Evolutionary conservation across 1,140 invertebrate species (phyloP).

Genomic region (Cotesia glomerata): DNA sequence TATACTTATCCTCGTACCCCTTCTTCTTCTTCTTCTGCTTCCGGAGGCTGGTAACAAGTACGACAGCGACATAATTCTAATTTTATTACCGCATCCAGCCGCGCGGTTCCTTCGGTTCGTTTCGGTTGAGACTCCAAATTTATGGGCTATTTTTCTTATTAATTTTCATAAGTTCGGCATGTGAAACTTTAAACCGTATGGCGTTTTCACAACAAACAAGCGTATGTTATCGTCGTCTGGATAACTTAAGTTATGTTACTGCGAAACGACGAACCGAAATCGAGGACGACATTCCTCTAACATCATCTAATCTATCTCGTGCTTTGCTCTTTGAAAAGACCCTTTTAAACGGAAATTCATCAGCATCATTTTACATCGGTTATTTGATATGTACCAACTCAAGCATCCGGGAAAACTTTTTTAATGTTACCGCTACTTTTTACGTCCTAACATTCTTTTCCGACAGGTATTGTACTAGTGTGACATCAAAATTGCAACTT

Average conservation of each 20-base stretch:
- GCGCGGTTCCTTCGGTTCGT: slow-evolving; percentile 30
- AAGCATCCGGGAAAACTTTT: too few relatives aligned
- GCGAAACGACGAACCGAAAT: not conserved
- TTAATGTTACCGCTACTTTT: too few relatives aligned
- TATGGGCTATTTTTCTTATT: slow-evolving; percentile 65
- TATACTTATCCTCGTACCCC: too few relatives aligned
- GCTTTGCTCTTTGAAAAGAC: slow-evolving; percentile 26
- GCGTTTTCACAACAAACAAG: not conserved
- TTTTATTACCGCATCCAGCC: slow-evolving; percentile 57
- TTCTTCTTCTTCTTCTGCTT: not conserved
- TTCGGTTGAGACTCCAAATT: slow-evolving; percentile 48
- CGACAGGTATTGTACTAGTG: too few relatives aligned
- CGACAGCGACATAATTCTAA: slow-evolving; percentile 58
- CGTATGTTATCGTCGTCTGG: too few relatives aligned
- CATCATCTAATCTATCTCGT: not conserved
- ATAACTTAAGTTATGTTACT: slow-evolving; percentile 9
- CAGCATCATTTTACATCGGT: too few relatives aligned
- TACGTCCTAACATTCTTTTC: too few relatives aligned
- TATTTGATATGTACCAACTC: too few relatives aligned
- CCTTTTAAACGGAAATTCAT: not conserved
- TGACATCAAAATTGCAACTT: too few relatives aligned
- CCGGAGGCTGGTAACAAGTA: not conserved
- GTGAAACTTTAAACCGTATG: slow-evolving; percentile 36
- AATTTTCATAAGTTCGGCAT: slow-evolving; percentile 65
- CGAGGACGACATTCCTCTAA: not conserved